phyloP scores from a whole-genome alignment of 64 coral and sea anemone species.

The Porites lutea region DNA sequence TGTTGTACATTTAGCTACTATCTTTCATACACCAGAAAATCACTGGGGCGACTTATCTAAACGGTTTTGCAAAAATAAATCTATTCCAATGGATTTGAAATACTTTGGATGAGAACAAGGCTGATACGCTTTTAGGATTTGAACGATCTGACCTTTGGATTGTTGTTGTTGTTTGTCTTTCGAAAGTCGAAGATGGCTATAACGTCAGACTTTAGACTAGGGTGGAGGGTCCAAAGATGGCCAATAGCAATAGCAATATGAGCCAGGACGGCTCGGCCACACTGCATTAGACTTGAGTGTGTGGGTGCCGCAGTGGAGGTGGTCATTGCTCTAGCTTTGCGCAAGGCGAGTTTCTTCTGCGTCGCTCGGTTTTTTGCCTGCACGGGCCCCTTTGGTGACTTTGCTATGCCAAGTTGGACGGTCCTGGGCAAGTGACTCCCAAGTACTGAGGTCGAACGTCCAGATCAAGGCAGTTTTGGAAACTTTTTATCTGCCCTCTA shows the following conservation, averaged over 20 bases:
- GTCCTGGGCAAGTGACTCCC: not conserved
- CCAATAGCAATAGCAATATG: not conserved
- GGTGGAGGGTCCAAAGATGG: not conserved
- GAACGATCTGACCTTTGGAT: no score
- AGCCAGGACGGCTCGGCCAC: not conserved
- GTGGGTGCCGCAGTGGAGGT: not conserved
- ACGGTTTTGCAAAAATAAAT: no score
- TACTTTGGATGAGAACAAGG: no score
- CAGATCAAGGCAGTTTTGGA: not conserved
- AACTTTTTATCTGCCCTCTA: no score
- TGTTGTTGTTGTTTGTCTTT: not conserved
- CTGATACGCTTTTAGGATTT: no score
- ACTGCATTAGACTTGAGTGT: not conserved
- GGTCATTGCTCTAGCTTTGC: not conserved
- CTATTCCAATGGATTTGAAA: no score
- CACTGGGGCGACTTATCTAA: no score
- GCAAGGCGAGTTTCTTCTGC: not conserved
- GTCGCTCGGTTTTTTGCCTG: not conserved
- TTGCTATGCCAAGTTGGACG: not conserved
- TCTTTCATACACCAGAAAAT: no score
- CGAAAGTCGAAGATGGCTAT: not conserved
- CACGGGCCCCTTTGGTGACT: not conserved
- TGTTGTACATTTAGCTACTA: no score
- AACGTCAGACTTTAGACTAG: not conserved
- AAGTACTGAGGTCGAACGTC: not conserved